A percentile compares a stretch with the other conserved stretches of the same genome.
Evolutionary conservation across 2,797 vertebrate species (phyloP).

Genomic region (Hoplostethus atlanticus): DNA sequence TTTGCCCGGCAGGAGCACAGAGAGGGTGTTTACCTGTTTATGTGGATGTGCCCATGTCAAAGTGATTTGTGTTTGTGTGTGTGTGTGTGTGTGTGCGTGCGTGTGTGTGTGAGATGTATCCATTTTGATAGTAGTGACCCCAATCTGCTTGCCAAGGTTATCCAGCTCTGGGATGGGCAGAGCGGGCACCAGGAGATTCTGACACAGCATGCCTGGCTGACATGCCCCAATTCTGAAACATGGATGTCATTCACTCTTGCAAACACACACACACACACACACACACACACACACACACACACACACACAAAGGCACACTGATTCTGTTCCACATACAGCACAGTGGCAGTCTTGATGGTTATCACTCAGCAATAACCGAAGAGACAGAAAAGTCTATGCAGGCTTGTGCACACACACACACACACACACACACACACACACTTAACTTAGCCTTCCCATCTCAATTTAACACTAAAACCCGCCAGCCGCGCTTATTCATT

Average conservation of each 20-base stretch:
- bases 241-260: constrained; percentile 61
- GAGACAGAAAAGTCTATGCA: constrained; percentile 7
- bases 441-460: constrained; percentile 11
- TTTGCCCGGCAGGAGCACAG: constrained; percentile 8
- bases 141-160: constrained; percentile 85
- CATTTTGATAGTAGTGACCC: constrained; percentile 83
- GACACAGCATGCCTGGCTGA: constrained; percentile 75
- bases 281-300: constrained; percentile 26
- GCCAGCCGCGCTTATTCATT: constrained; percentile 21
- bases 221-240: constrained; percentile 74
- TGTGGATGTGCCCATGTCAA: constrained; percentile 33
- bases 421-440: background rate
- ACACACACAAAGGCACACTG: constrained; percentile 16
- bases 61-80: constrained; percentile 30
- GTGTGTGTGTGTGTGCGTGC: constrained; percentile 22
- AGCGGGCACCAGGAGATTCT: constrained; percentile 77
- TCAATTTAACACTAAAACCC: constrained; percentile 13
- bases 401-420: no score
- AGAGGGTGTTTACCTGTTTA: constrained; percentile 24
- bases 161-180: constrained; percentile 69
- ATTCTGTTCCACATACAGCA: constrained; percentile 40
- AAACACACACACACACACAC: constrained; percentile 26
- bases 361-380: constrained; percentile 23
- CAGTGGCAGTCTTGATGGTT: constrained; percentile 15
- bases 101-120: constrained; percentile 72